Base-by-base conservation (phyloP, 2,888 invertebrate species). In the Meghimatium bilineatum region DNA sequence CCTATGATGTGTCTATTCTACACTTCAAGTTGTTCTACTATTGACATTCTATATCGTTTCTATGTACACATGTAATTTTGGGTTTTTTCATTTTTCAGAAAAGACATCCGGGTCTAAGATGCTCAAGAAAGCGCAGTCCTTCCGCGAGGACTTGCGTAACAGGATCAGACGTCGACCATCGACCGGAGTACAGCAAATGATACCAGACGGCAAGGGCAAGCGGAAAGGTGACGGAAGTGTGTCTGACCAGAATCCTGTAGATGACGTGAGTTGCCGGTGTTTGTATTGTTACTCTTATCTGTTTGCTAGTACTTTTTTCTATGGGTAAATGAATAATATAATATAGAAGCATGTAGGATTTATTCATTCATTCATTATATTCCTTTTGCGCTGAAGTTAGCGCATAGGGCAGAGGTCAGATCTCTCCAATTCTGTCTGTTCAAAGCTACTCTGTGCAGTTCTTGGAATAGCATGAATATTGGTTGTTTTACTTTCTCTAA, bases 111-210 rank as follows among this genome's bases (percentile, higher is more conserved):
- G 90, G 63, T 91, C 91, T 26, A 91, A 90, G 86, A 90, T 91
- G 90, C 87, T 91, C 85, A 92, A 92, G 88, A 92, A 91, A 87
- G 91, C 91, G 29, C 87, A 89, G 77, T 91, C 91, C 26, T 91
- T 91, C 87, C 87, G 90, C 2, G 91, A 91, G 79, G 91, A 91
- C 85, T 87, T 92, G 66, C 91, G 91, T 83, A 89, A 88, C 38
- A 84, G 90, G 76, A 90, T 91, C 69, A 89, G 89, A 78, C 87
- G 91, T 29, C 88, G 91, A 5, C 91, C 91, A 6, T 90, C 90
- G 26, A 88, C 89, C 26, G 90, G 90, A 82, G 87, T 89, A n/a
- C 85, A 88, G 75, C 89, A 89, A 84, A 85, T 88, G 84, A 86
- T 88, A 29, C 83, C 87, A 49, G 83, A 83, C 20, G 83, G 85